Base-by-base conservation (phyloP, 23 tunicate genomes). In the Aplidium turbinatum region DNA sequence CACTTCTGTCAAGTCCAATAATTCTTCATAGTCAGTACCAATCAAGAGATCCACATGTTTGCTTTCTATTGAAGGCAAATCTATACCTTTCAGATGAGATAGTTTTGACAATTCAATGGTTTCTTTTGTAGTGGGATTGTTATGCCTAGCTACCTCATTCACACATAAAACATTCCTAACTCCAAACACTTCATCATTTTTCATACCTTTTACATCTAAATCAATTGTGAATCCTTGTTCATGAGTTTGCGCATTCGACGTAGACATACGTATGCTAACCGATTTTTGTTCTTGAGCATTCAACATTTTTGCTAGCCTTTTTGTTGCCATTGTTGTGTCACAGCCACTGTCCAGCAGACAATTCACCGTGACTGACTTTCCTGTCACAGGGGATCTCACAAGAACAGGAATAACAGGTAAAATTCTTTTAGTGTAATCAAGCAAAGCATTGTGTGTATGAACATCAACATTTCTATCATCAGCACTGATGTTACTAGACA, bases 271-370 rank as follows among this genome's bases (percentile, higher is more conserved):
- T 4, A 60, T 38, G 21, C 31, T 38, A 5, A 60, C 36, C 3
- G 34, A 6, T n/a, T 30, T 26, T n/a, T 60, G 30, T 4, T 60
- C 3, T 60, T 60, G 18, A 31, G 36, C 19, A 60, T 29, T 25
- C 35, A 60, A 29, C 67, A 60, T 9, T 6, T 31, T 60, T 36
- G 67, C 9, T 60, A 29, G 19, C 7, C 35, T 19, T 30, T 60
- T 60, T 9, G 67, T 60, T 19, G 24, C 18, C 67, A 60, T 25
- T 6, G 67, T 60, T 4, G 67, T 60, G 19, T 60, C 67, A 4
- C 24, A 60, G 3, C 67, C 67, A 60, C 67, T 60, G 19, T 60
- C 67, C 67, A 60, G 35, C 35, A 60, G 21, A 29, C 35, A 60
- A 31, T 60, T 60, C 9, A 60, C 35, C 6, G 35, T 60, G 35